Evolutionary conservation across 2,797 vertebrate species (phyloP).

Genomic region (Poliocrania exsul): DNA sequence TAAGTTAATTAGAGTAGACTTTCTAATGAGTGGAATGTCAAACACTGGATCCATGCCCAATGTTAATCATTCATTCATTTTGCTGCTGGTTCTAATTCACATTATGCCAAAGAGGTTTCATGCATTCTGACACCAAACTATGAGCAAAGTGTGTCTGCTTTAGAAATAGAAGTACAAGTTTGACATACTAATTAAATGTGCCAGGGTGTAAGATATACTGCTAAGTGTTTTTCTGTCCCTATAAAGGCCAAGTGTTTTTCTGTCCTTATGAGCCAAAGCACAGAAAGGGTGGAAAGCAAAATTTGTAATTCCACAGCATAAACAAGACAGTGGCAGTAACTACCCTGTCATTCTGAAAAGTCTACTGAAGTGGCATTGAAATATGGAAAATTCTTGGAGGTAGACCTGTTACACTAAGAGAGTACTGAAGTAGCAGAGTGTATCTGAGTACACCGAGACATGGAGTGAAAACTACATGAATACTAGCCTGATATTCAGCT

Average conservation of each 20-base stretch:
- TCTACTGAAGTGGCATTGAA: not conserved
- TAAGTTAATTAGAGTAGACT: conserved; percentile 72
- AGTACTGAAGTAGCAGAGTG: not conserved
- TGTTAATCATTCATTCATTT: conserved; percentile 74
- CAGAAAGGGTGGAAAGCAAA: not conserved
- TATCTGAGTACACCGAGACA: not conserved
- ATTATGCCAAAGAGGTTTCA: conserved; percentile 60
- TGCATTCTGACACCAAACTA: conserved; percentile 67
- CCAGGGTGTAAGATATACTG: conserved; percentile 15
- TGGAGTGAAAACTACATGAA: not conserved
- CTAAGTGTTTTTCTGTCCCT: conserved; percentile 11
- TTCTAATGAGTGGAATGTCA: conserved; percentile 73
- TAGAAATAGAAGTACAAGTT: conserved; percentile 39
- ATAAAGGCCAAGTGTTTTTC: conserved; percentile 21
- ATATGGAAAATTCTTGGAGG: not conserved
- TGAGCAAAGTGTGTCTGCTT: conserved; percentile 54
- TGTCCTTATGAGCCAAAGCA: conserved; percentile 1
- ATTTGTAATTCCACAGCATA: not conserved
- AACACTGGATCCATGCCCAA: conserved; percentile 73
- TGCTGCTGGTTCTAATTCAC: conserved; percentile 69
- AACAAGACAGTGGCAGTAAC: not conserved
- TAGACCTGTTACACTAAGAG: not conserved
- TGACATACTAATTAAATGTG: conserved; percentile 63
- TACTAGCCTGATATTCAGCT: not conserved
- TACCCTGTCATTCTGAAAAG: not conserved